A percentile compares a stretch with the other conserved stretches of the same genome.
These are phyloP conservation scores for Parapristionchus giblindavisi DNA, from an alignment of 2,888 invertebrate species.

Conservation along the genomic window DNA sequence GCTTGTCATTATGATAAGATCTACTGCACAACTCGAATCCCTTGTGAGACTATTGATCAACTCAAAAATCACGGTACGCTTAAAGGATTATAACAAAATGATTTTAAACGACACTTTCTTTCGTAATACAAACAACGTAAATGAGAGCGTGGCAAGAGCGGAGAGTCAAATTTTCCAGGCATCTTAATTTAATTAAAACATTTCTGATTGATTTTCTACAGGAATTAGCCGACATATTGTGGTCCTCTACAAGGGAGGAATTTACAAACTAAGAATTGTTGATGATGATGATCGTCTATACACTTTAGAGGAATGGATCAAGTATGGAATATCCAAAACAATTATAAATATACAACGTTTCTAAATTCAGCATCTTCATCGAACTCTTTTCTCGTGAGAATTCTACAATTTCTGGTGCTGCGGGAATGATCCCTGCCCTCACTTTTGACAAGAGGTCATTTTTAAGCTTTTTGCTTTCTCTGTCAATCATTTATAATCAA, in stretches of 20 bases:
- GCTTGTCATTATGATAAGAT: conserved; percentile 61
- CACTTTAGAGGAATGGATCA: conserved; percentile 48
- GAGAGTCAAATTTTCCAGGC: no score
- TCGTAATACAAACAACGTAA: background rate
- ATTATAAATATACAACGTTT: background rate
- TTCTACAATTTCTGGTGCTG: conserved; percentile 42
- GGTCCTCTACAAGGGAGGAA: conserved; percentile 53
- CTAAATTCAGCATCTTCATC: conserved; percentile 56
- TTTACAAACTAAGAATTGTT: conserved; percentile 57
- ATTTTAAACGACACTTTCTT: no score
- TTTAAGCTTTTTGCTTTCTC: no score
- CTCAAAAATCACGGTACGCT: conserved; percentile 46
- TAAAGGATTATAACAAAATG: background rate
- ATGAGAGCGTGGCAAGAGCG: no score
- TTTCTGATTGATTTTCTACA: background rate
- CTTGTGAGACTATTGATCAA: conserved; percentile 53
- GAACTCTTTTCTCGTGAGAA: conserved; percentile 55
- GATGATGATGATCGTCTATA: conserved; percentile 49
- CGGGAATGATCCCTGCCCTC: conserved; percentile 53
- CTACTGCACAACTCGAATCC: conserved; percentile 55
- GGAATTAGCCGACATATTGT: conserved; percentile 52
- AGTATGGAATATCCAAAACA: conserved; percentile 39
- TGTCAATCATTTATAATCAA: no score
- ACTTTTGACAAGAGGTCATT: conserved; percentile 51
- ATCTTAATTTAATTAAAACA: no score